Base-by-base conservation (phyloP, 1,140 invertebrate genomes). In the Samia ricini region DNA sequence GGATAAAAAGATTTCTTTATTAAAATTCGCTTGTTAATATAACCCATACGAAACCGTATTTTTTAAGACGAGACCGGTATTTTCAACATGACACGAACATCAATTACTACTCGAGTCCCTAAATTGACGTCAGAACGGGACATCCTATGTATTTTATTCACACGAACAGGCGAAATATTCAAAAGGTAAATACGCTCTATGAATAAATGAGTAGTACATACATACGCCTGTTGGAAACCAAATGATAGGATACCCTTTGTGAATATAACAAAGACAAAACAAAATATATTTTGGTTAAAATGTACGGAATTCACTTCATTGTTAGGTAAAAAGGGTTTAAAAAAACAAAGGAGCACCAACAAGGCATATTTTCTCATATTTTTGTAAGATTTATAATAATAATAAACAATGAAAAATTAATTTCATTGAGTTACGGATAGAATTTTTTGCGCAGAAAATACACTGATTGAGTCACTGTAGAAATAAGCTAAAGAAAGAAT, bases 131-230 rank as follows among this genome's bases (percentile, higher is more conserved):
- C 36, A 26, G n/a, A 50, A 22, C 42, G 20, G 1, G n/a, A 50
- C 12, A 12, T 61, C 42, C 42, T 51, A 21, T 26, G 59, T 57
- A 12, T 51, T 56, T 61, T 68, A 61, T 63, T 68, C 48, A 62
- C 52, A 26, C 49, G 49, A 18, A 63, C 50, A 63, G 10, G 48
- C 7, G 29, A 61, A 61, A 63, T 63, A 63, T 63, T 63, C 54
- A 58, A 63, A 63, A 54, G 61, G 59, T 60, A 12, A 18, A 5
- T 67, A 51, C 49, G 33, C 50, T 57, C 54, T 49, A 23, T 36
- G 42, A 23, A 24, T 59, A 49, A 59, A 22, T 20, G 19, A 59
- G 12, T 6, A 21, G 18, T 51, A n/a, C n/a, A n/a, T n/a, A n/a
- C n/a, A n/a, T n/a, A 23, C 50, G 19, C 50, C 50, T 15, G 50